phyloP scores from a whole-genome alignment of 2,797 vertebrate species.

The Nannoperca australis region DNA sequence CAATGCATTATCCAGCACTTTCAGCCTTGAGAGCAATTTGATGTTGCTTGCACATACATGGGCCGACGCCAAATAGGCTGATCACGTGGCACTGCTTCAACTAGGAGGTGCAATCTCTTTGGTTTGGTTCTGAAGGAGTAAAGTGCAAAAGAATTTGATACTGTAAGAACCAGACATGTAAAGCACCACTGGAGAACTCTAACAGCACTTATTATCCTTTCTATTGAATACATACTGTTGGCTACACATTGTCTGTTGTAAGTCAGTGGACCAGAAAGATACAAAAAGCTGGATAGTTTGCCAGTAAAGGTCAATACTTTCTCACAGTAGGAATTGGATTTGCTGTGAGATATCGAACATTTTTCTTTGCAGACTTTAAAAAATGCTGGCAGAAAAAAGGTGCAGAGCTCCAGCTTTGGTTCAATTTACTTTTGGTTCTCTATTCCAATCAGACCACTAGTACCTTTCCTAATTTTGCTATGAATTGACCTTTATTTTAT shows the following conservation, averaged over 20 bases:
- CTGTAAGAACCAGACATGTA: conserved; percentile 28
- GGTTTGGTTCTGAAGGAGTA: background rate
- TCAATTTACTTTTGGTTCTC: conserved; percentile 16
- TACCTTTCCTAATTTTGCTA: background rate
- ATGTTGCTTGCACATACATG: conserved; percentile 20
- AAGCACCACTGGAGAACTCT: conserved; percentile 26
- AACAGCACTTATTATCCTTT: conserved; percentile 44
- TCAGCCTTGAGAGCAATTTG: conserved; percentile 10
- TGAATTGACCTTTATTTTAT: background rate
- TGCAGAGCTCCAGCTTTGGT: background rate
- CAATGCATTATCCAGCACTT: conserved; percentile 15
- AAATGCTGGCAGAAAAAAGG: conserved; percentile 6
- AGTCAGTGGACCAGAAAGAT: conserved; percentile 21
- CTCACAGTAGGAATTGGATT: conserved; percentile 48
- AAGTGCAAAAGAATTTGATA: conserved; percentile 23
- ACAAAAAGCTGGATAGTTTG: conserved; percentile 36
- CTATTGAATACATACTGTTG: conserved; percentile 28
- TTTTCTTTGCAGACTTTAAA: conserved; percentile 30
- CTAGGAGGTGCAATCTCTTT: background rate
- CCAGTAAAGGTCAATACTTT: conserved; percentile 51
- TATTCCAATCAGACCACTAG: background rate
- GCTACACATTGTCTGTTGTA: conserved; percentile 32
- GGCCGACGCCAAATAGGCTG: background rate
- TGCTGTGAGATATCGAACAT: conserved; percentile 38
- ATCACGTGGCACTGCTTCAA: background rate